phyloP scores from a whole-genome alignment of 2,888 invertebrate genomes.

The Cynaeus angustus region DNA sequence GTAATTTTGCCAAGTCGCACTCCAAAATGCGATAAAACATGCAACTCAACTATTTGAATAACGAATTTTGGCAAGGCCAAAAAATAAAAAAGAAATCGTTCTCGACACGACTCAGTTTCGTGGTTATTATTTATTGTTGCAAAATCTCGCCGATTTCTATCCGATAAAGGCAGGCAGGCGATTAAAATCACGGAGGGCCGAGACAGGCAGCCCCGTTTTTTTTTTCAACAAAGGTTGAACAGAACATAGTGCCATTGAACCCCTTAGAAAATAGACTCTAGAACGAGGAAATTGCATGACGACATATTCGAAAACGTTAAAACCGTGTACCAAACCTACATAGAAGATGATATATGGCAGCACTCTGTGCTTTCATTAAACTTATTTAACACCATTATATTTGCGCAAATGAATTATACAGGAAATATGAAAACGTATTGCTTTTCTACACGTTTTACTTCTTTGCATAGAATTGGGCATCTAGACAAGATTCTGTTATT shows the following conservation, averaged over 20 bases:
- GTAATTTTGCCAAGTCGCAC: conserved; percentile 14
- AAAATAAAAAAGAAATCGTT: conserved; percentile 28
- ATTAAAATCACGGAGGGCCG: conserved; percentile 24
- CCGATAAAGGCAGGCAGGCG: conserved; percentile 15
- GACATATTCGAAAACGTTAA: conserved; percentile 43
- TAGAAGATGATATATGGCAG: conserved; percentile 28
- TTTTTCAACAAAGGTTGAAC: conserved; percentile 50
- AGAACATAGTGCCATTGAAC: conserved; percentile 55
- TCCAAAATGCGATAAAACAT: conserved; percentile 35
- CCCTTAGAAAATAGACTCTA: conserved; percentile 36
- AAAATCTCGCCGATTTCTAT: conserved; percentile 36
- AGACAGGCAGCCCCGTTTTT: conserved; percentile 22
- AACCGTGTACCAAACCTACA: no score
- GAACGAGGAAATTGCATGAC: conserved; percentile 50
- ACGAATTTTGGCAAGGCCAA: conserved; percentile 38
- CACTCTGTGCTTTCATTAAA: conserved; percentile 2
- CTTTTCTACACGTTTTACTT: no score
- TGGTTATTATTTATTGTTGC: conserved; percentile 32
- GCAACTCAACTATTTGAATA: conserved; percentile 29
- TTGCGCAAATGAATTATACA: no score
- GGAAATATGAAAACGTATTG: no score
- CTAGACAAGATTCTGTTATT: no score
- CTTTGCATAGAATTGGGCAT: no score
- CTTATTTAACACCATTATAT: conserved; percentile 20
- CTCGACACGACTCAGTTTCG: conserved; percentile 34